These are phyloP conservation scores for Hypomesus transpacificus DNA, from an alignment of 2,113 vertebrate genomes.

Conservation along the genomic window DNA sequence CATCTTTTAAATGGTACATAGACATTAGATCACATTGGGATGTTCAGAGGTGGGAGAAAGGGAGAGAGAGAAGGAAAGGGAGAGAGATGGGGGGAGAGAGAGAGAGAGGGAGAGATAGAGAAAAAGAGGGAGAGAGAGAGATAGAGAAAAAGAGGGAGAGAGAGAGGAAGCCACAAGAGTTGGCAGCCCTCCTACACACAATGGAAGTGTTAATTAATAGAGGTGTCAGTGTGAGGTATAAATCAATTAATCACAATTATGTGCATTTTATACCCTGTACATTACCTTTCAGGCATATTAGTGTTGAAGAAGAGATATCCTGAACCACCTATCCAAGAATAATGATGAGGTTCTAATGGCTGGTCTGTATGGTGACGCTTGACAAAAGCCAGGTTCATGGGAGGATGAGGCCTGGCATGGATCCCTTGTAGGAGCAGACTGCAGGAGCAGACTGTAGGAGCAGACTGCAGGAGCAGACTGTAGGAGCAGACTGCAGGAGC, in stretches of 20 bases:
- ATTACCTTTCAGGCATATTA: background rate
- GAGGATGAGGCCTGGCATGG: background rate
- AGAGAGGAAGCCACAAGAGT: background rate
- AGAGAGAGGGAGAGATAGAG: constrained; percentile 6
- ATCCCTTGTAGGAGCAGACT: background rate
- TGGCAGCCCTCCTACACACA: background rate
- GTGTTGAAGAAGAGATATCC: background rate
- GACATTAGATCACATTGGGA: background rate
- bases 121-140: background rate
- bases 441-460: background rate
- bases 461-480: background rate
- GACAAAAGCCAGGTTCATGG: background rate
- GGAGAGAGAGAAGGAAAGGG: background rate
- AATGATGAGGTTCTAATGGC: background rate
- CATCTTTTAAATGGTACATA: constrained; percentile 10
- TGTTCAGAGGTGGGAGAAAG: background rate
- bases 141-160: constrained; percentile 1
- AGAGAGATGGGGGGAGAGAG: background rate
- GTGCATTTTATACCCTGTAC: background rate
- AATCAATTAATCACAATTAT: background rate
- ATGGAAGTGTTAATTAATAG: background rate
- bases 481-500: background rate
- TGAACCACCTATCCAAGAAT: background rate
- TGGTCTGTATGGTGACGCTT: background rate
- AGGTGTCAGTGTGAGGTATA: background rate